Base-by-base conservation (phyloP, 2,888 invertebrate species). In the Drosophila phalerata region DNA sequence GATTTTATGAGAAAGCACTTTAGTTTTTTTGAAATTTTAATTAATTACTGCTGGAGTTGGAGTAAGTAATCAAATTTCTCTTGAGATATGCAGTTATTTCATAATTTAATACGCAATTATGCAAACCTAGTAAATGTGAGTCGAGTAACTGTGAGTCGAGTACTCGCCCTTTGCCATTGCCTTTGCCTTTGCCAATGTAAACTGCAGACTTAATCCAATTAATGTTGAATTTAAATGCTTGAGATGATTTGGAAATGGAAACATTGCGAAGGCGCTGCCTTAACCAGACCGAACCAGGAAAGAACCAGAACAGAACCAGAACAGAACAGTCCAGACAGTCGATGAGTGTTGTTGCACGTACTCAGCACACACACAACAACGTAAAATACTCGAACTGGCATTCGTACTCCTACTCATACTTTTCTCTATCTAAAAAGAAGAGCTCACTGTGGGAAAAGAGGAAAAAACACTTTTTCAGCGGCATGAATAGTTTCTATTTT, bases 161-260 rank as follows among this genome's bases (percentile, higher is more conserved):
- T 15, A 38, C 22, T 40, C 28, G 17, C 8, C 17, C 30, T 17
- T 40, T 13, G 25, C 51, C 4, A 1, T 22, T 22, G 49, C 19
- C 32, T 13, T 49, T 19, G 32, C 30, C 32, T 22, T 22, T 22
- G 22, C 22, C 22, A 32, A 15, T 19, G 51, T n/a, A 67, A 71
- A 64, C 70, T 79, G 52, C 76, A 76, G 75, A 76, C 79, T 80
- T 90, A 88, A 89, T 90, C 88, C 83, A 89, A 89, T 89, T 89
- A 89, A 88, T 81, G 80, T 80, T 65, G 78, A 81, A 88, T 81
- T 88, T 83, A 83, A 84, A 88, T 85, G 85, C 81, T 84, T 68
- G 75, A 79, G 77, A 78, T 79, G 67, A 71, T 79, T 85, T 76
- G 74, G 38, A 60, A 62, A 65, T 22, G 22, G 22, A 22, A 22